These are phyloP conservation scores for Eumeta japonica DNA, from an alignment of 1,140 invertebrate species.

Conservation along the genomic window DNA sequence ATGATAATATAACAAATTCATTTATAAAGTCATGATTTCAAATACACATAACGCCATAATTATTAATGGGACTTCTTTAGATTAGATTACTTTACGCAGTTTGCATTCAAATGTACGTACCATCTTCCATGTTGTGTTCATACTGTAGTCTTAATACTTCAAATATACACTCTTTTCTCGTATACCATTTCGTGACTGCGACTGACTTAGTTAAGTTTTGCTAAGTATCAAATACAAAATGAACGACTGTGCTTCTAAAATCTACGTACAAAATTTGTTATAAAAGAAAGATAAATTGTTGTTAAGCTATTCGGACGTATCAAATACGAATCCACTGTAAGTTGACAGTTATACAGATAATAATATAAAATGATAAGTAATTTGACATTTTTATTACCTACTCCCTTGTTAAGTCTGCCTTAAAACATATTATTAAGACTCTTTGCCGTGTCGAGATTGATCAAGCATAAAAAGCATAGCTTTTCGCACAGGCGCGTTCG, in stretches of 20 bases:
- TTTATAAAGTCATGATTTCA: background rate
- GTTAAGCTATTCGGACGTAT: background rate
- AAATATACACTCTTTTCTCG: slow-evolving; percentile 1
- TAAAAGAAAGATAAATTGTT: background rate
- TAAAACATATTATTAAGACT: background rate
- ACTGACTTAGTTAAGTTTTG: background rate
- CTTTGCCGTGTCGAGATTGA: too few species aligned
- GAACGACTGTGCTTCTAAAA: background rate
- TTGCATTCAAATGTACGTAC: background rate
- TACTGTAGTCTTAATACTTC: background rate
- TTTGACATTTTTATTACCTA: too few species aligned
- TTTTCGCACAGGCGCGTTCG: background rate
- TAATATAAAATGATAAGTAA: background rate
- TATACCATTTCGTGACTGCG: background rate
- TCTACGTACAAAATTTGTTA: background rate
- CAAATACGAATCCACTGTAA: background rate
- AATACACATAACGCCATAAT: background rate
- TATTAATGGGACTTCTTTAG: background rate
- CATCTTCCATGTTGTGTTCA: background rate
- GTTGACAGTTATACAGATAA: background rate
- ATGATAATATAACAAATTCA: background rate
- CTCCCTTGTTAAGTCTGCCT: background rate
- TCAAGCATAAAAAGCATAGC: too few species aligned
- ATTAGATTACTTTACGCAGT: background rate
- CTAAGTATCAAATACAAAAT: background rate